phyloP scores from a whole-genome alignment of 2,797 vertebrate species.

The Gallinago solitaria region DNA sequence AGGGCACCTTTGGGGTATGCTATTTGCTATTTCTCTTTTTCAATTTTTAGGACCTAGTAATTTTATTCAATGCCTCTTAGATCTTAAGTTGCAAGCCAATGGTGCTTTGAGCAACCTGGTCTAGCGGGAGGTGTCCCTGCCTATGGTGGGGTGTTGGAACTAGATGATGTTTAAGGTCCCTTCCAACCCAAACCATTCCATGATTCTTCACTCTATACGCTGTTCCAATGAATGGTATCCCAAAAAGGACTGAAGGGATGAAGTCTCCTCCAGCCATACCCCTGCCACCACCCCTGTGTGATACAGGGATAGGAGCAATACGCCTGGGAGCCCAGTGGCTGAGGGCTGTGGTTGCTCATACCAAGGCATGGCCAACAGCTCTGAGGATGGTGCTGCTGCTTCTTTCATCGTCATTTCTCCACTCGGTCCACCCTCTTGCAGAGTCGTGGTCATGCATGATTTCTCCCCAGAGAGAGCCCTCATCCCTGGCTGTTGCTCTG shows the following conservation, averaged over 20 bases:
- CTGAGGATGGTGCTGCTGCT: not conserved
- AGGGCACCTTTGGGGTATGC: not conserved
- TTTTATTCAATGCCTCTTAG: not conserved
- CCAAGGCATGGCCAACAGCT: not conserved
- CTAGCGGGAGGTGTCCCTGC: not conserved
- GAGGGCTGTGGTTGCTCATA: not conserved
- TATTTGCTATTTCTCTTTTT: not conserved
- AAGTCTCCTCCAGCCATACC: not conserved
- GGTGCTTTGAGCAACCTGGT: not conserved
- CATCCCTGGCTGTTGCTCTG: not conserved
- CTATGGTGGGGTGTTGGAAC: not conserved
- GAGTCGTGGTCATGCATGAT: not conserved
- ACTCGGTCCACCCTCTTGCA: not conserved
- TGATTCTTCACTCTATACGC: accelerated
- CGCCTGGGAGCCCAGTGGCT: not conserved
- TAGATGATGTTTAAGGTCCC: not conserved
- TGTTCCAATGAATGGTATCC: not conserved
- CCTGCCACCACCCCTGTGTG: not conserved
- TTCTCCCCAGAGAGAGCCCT: not conserved
- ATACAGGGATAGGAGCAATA: accelerated
- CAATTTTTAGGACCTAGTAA: not conserved
- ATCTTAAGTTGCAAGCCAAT: not conserved
- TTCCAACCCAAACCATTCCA: not conserved
- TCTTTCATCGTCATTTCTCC: not conserved
- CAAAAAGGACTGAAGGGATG: not conserved